Percentiles rank a stretch among this genome's conserved stretches.
phyloP scores from a whole-genome alignment of 2,113 vertebrate species.

The Dolichallabes microphthalmus region DNA sequence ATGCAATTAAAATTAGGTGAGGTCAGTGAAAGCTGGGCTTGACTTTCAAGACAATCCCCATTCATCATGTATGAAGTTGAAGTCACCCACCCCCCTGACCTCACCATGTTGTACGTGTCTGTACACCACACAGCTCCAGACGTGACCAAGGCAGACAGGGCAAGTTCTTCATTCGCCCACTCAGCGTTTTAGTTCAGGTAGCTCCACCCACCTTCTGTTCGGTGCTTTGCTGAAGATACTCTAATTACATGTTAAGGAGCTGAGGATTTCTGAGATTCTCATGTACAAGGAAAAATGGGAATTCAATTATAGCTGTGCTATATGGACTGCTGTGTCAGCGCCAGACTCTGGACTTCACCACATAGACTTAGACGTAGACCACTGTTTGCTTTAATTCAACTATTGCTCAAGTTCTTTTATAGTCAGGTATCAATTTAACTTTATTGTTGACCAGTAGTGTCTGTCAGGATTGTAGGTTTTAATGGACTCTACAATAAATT shows the following conservation, averaged over 20 bases:
- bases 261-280: conserved; percentile 67
- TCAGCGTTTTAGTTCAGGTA: conserved; percentile 42
- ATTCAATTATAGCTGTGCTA: conserved; percentile 70
- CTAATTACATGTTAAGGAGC: conserved; percentile 73
- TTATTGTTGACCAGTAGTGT: not conserved
- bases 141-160: conserved; percentile 30
- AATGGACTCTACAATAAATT: not conserved
- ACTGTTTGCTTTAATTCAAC: conserved; percentile 39
- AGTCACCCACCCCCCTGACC: conserved; percentile 34
- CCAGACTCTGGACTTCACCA: conserved; percentile 55
- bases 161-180: conserved; percentile 23
- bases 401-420: conserved; percentile 23
- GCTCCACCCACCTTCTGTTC: conserved; percentile 58
- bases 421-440: conserved; percentile 22
- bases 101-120: conserved; percentile 37
- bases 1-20: conserved; percentile 23
- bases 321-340: conserved; percentile 69
- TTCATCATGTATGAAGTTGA: conserved; percentile 10
- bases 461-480: not conserved
- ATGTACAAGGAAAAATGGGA: conserved; percentile 62
- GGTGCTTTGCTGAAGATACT: conserved; percentile 64
- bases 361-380: conserved; percentile 37
- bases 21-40: conserved; percentile 6
- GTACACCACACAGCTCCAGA: conserved; percentile 30
- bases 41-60: conserved; percentile 17